Evolutionary conservation across 2,113 vertebrate species (phyloP).

Genomic region (Onychostruthus taczanowskii): DNA sequence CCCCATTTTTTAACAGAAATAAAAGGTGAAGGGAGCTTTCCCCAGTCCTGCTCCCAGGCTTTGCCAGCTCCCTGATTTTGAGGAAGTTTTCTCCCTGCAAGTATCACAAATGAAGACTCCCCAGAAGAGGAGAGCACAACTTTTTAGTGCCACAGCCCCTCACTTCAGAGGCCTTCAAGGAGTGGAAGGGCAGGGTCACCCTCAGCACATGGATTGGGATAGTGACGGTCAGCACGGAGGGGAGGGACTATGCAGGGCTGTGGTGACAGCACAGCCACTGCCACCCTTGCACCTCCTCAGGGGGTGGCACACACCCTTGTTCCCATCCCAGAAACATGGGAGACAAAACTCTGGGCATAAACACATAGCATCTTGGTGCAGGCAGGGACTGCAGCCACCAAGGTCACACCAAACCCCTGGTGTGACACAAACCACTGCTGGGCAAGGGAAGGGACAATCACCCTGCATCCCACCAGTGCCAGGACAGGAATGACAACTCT

Average conservation of each 20-base stretch:
- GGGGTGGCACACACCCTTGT: not conserved
- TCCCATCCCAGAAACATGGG: rapidly evolving
- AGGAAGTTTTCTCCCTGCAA: not conserved
- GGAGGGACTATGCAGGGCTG: not conserved
- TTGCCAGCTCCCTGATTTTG: not conserved
- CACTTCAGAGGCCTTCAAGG: not conserved
- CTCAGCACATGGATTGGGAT: rapidly evolving
- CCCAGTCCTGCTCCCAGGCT: not conserved
- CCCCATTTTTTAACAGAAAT: not conserved
- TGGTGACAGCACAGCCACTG: not conserved
- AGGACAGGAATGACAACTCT: not conserved
- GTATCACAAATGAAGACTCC: not conserved
- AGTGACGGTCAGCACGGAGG: rapidly evolving
- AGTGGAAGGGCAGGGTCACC: not conserved
- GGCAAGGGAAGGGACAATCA: too few species aligned
- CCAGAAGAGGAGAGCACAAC: not conserved
- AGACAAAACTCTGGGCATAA: not conserved
- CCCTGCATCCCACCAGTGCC: rapidly evolving
- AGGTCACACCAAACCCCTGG: rapidly evolving
- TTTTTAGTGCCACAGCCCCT: not conserved
- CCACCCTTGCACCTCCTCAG: not conserved
- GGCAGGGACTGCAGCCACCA: not conserved
- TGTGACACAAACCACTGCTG: rapidly evolving
- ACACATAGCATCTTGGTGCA: not conserved
- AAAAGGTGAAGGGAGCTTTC: not conserved